A percentile compares a stretch with the other conserved stretches of the same genome.
Conservation (phyloP, 2,113 vertebrate genomes). For the Ptilorrhoa leucosticta region DNA sequence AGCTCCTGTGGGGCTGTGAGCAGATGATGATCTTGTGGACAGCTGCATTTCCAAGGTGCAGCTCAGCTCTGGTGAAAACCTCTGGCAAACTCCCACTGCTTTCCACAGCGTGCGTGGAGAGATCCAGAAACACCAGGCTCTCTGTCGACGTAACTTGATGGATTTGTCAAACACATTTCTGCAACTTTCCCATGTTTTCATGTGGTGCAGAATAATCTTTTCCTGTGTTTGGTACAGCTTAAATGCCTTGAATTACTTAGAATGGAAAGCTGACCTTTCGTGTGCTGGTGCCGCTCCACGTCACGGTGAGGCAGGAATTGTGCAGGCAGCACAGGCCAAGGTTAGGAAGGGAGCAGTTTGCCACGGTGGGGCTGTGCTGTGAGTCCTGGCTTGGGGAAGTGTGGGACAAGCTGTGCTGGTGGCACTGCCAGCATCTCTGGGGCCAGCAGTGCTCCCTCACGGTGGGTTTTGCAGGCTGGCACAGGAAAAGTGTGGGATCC, state of each 20-base stretch:
- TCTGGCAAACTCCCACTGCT: constrained; percentile 16
- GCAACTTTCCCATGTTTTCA: not conserved
- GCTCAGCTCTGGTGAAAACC: not conserved
- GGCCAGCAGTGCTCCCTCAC: not conserved
- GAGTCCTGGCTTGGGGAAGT: not conserved
- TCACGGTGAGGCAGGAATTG: rapidly evolving
- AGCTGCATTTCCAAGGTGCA: not conserved
- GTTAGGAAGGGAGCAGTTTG: not conserved
- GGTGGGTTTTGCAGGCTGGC: not conserved
- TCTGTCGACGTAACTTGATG: not conserved
- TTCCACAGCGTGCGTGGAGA: not conserved
- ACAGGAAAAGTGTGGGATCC: not conserved
- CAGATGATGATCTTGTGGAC: not conserved
- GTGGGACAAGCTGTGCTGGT: not conserved
- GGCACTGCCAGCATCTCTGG: rapidly evolving
- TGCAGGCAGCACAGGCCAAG: not conserved
- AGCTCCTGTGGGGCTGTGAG: not conserved
- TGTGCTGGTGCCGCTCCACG: not conserved
- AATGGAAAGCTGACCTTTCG: not conserved
- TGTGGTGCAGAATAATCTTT: not conserved
- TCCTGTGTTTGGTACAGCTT: not conserved
- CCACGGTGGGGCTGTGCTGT: not conserved
- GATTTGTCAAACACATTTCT: constrained; percentile 22
- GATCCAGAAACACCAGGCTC: not conserved
- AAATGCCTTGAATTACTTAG: not conserved